These are phyloP conservation scores for Rhipidura dahli DNA, from an alignment of 2,113 vertebrate species.

Conservation along the genomic window DNA sequence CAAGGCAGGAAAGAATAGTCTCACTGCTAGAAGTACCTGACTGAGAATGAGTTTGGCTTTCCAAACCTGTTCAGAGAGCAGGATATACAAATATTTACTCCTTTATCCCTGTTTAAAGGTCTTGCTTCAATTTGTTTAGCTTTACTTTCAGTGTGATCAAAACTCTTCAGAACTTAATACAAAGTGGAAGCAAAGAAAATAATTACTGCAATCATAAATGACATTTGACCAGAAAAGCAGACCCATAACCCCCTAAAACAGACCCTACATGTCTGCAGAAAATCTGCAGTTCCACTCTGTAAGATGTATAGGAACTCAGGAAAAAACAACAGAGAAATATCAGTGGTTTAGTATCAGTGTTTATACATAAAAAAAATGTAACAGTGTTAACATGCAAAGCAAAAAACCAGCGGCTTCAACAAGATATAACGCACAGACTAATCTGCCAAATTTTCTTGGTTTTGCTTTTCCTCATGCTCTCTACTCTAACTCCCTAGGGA, in stretches of 20 bases:
- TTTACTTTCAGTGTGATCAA: neutral
- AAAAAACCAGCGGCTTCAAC: neutral
- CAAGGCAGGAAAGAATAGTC: neutral
- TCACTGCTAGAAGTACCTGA: neutral
- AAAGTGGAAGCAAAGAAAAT: neutral
- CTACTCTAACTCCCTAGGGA: neutral
- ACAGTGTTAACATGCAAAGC: neutral
- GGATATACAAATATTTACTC: conserved; percentile 18
- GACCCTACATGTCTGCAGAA: neutral
- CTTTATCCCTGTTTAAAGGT: conserved; percentile 1
- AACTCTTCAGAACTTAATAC: neutral
- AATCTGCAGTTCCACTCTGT: neutral
- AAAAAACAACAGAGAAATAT: neutral
- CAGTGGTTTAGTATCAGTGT: neutral
- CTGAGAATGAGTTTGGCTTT: neutral
- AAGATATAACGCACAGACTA: neutral
- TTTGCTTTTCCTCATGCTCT: neutral
- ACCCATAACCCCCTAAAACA: accelerated
- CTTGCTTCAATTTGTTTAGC: neutral
- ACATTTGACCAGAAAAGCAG: neutral
- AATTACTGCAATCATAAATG: neutral
- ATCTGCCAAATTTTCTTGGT: neutral
- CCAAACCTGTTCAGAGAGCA: neutral
- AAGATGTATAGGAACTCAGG: neutral
- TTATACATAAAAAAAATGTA: neutral